phyloP scores from a whole-genome alignment of 1,140 invertebrate genomes.

The Ladona fulva region DNA sequence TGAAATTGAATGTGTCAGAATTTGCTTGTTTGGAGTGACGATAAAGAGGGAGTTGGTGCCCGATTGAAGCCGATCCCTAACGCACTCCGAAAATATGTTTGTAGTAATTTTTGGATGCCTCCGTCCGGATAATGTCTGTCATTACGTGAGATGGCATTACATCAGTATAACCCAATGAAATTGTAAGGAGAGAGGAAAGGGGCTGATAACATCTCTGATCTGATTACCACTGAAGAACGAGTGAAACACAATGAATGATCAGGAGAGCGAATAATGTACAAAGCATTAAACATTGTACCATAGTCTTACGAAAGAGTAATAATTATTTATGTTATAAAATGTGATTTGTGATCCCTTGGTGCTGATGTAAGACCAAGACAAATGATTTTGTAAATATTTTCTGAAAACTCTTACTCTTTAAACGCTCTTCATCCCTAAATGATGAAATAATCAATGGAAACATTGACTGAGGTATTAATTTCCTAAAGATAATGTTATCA shows the following conservation, averaged over 20 bases:
- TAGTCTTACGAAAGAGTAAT: not conserved
- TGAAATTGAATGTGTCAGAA: not conserved
- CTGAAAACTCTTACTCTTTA: conserved; percentile 6
- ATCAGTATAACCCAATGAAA: not conserved
- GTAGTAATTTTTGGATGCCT: not conserved
- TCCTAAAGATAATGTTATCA: not conserved
- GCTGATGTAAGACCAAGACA: not conserved
- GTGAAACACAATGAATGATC: not conserved
- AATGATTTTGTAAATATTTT: conserved; percentile 11
- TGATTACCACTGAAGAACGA: not conserved
- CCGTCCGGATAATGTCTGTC: not conserved
- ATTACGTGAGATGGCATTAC: not conserved
- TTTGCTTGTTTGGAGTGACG: not conserved
- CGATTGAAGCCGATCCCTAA: not conserved
- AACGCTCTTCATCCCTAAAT: not conserved
- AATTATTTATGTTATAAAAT: conserved; percentile 10
- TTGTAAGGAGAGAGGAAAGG: not conserved
- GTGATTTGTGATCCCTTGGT: conserved; percentile 8
- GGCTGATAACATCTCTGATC: not conserved
- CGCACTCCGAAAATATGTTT: not conserved
- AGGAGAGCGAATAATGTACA: not conserved
- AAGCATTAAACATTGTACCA: not conserved
- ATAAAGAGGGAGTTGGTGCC: not conserved
- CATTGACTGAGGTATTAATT: not conserved
- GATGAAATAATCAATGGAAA: not conserved